Base-by-base conservation (phyloP, 2,888 invertebrate species). In the Chydorus sphaericus region DNA sequence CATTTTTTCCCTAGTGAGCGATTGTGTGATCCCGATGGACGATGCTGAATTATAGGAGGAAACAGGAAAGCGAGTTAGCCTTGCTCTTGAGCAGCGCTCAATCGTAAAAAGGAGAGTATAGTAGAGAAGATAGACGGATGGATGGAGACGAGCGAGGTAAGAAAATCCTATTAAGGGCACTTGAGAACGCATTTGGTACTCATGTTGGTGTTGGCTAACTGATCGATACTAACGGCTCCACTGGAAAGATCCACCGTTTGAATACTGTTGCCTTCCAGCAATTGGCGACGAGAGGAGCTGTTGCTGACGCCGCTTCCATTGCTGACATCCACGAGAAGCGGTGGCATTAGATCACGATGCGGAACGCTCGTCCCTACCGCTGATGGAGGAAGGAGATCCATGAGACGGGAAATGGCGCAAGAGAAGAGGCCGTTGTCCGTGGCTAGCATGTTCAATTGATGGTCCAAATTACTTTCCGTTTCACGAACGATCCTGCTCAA, bases 371-470 rank as follows among this genome's bases (percentile, higher is more conserved):
- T 26, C 5, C 11, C 26, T 8, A 44, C 44, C 26, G 23, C 26
- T 28, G 26, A 28, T 23, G 23, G 44, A 44, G 23, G 44, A 16
- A 23, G 28, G 10, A 44, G 44, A 18, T 48, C 49, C 29, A 55
- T 33, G 18, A 55, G 33, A 11, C 31, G 23, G n/a, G 36, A 36
- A 18, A 55, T 18, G 36, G 49, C 48, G 33, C 55, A 55, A 2
- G 55, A 49, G 26, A 55, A 37, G 18, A 55, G 33, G 48, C 49
- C 49, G 37, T 55, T 55, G 28, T 55, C 55, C 18, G 26, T 49
- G 20, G 55, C 48, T 49, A 55, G 36, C 31, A 55, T 36, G 23
- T 48, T 49, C 10, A 55, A 30, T 18, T 55, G 48, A 37, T 48
- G 55, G 20, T 49, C 48, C 49, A 55, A 33, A 31, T 55, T 48